Evolutionary conservation across 2,888 invertebrate species (phyloP).

Genomic region (Drosophila sordidula): DNA sequence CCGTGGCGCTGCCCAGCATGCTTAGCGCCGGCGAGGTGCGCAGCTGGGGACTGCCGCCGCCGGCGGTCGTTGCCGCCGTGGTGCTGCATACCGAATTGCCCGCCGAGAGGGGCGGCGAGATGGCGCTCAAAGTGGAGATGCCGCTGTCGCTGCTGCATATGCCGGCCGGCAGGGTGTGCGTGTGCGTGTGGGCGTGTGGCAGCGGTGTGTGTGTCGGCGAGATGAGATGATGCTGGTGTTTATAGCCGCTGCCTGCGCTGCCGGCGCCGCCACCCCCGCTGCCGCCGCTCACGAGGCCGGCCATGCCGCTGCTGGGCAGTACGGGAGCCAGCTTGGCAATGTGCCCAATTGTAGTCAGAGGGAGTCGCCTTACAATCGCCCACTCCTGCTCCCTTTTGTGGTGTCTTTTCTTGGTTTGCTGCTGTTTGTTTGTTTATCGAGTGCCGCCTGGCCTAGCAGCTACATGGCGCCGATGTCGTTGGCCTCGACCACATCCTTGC

Average conservation of each 20-base stretch:
- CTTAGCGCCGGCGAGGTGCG: slow-evolving; percentile 81
- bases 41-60: slow-evolving; percentile 64
- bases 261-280: slow-evolving; percentile 29
- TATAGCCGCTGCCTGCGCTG: slow-evolving; percentile 41
- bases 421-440: slow-evolving; percentile 8
- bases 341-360: slow-evolving; percentile 14
- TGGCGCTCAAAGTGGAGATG: slow-evolving; percentile 81
- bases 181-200: slow-evolving; percentile 30
- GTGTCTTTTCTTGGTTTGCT: slow-evolving; percentile 17
- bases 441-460: slow-evolving; percentile 39
- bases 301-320: slow-evolving; percentile 81
- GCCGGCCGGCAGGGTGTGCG: slow-evolving; percentile 66
- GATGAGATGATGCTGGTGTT: slow-evolving; percentile 70
- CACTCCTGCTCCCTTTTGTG: slow-evolving; percentile 9
- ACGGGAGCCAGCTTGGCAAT: slow-evolving; percentile 84
- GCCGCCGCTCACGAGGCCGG: slow-evolving; percentile 71
- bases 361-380: slow-evolving; percentile 18
- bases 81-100: slow-evolving; percentile 55
- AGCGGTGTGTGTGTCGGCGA: slow-evolving; percentile 73
- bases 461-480: slow-evolving; percentile 47
- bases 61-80: slow-evolving; percentile 44
- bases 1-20: slow-evolving; percentile 72
- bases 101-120: slow-evolving; percentile 78
- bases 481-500: slow-evolving; percentile 41
- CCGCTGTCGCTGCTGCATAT: slow-evolving; percentile 82